Base-by-base conservation (phyloP, 2,113 vertebrate species). In the Heterotis niloticus region DNA sequence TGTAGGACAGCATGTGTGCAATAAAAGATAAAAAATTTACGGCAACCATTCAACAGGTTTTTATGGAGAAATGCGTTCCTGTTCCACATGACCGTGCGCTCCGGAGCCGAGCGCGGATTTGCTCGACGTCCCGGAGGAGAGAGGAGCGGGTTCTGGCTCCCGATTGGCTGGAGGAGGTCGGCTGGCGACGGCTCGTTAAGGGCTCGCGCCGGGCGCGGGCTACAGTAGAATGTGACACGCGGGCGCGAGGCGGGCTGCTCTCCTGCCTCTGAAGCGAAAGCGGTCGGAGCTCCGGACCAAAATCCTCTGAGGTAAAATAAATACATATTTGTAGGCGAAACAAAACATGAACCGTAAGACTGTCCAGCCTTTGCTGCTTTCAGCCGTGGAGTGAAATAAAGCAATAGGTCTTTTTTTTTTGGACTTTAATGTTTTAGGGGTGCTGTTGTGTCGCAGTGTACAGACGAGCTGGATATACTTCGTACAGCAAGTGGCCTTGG, bases 101-200 rank as follows among this genome's bases (percentile, higher is more conserved):
- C 89, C 90, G 64, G 72, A 16, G 7, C 88, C 88, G 90, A 84
- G 76, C 51, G 90, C 91, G 80, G 90, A 87, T 91, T 89, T 93
- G 92, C 83, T 60, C 62, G 18, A 44, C 54, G 80, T 84, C 84
- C 89, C 85, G 66, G 85, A 80, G 78, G 88, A 86, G 69, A 82
- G 81, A 68, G 52, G 62, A 67, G 76, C 77, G 78, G 82, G 71
- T 77, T 44, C 34, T 85, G 87, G 83, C 77, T 81, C 85, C 89
- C 87, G 89, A 90, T 93, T 91, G 92, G 88, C 87, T 89, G 88
- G 67, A 84, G 85, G 82, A 87, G 85, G 81, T 84, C 89, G 87
- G 89, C 51, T 72, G 20, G 71, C 57, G 1, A 44, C 34, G 34
- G 34, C 34, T 44, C 34, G 34, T 44, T 44, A 44, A 44, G n/a